Conservation (phyloP, 2,888 invertebrate genomes). For the Mechanitis mazaeus region DNA sequence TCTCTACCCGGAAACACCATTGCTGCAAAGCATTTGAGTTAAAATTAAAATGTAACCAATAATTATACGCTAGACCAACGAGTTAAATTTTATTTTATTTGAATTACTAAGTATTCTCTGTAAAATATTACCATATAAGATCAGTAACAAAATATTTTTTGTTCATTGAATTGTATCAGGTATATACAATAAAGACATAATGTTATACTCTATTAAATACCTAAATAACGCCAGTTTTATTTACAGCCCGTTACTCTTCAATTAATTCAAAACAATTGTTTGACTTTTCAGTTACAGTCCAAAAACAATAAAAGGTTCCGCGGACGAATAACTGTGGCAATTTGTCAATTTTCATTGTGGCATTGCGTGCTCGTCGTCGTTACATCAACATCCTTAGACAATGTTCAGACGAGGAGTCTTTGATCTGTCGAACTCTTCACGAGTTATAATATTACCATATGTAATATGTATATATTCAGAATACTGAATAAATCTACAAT, state of each 20-base stretch:
- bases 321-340: slow-evolving; percentile 34
- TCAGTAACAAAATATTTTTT: no score
- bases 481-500: no score
- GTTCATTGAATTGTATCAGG: no score
- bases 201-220: not conserved
- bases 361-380: slow-evolving; percentile 47
- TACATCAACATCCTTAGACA: slow-evolving; percentile 18
- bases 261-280: slow-evolving; percentile 17
- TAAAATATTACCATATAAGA: no score
- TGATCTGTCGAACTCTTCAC: not conserved
- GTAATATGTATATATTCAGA: no score
- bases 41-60: no score
- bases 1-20: no score
- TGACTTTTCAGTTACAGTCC: slow-evolving; percentile 21
- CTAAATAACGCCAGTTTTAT: not conserved
- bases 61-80: no score
- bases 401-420: not conserved
- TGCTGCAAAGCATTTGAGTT: no score
- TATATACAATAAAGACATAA: not conserved
- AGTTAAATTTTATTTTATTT: no score
- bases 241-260: not conserved
- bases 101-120: no score
- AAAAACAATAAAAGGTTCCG: slow-evolving; percentile 21
- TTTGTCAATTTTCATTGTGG: slow-evolving; percentile 57
- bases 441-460: no score